Base-by-base conservation (phyloP, 2,888 invertebrate species). In the Cephonodes hylas region DNA sequence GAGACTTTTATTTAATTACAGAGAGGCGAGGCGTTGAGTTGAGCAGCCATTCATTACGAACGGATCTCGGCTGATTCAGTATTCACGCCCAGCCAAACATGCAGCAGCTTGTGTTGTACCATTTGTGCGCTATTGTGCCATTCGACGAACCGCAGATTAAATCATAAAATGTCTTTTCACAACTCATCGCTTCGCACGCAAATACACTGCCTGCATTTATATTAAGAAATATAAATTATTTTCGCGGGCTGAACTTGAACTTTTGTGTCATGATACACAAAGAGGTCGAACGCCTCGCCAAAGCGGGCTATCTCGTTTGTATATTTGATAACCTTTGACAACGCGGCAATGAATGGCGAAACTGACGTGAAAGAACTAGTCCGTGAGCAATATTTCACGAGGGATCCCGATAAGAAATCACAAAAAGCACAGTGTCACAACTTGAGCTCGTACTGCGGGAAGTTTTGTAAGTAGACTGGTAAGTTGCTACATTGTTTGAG, bases 351-450 rank as follows among this genome's bases (percentile, higher is more conserved):
- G 73, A 75, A 71, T 86, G 84, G 77, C 75, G 86, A 87, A 86
- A 89, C 77, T 67, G 70, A 71, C 74, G 76, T 75, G 77, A 77
- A 75, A 73, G 77, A 81, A 84, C 84, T 86, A 83, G 84, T 83
- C 80, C 83, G 81, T 77, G 86, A 83, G 79, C 80, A 82, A 83
- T 85, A 84, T 83, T 85, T 84, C 83, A 82, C 78, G 79, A 80
- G 79, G 80, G 77, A 80, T 77, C 70, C 76, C 74, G 91, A 91
- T 91, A 89, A 88, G 84, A 75, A 76, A 85, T 85, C 81, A 79
- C 83, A 85, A 86, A 85, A 85, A 83, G 83, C 73, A 74, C 75
- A 73, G 79, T 88, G 88, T 85, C 89, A 83, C 81, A 88, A 86
- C 81, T 77, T 76, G 80, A 77, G 76, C 76, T 72, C 70, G 76